A percentile compares a stretch with the other conserved stretches of the same genome.
These are phyloP conservation scores for Neodiprion lecontei DNA, from an alignment of 1,140 invertebrate genomes.

Conservation along the genomic window DNA sequence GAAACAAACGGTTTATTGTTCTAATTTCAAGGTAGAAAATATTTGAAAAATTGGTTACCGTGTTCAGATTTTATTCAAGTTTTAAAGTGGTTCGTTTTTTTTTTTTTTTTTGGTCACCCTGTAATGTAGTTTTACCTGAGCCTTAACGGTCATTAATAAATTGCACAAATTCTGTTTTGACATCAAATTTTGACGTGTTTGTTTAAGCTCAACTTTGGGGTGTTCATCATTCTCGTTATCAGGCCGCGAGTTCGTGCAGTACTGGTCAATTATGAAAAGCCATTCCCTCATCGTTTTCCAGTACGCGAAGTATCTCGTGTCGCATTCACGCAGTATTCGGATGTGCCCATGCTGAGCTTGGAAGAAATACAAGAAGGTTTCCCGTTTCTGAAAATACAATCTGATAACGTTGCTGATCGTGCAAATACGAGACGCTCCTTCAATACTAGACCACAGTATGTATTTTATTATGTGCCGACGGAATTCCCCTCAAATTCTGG, in stretches of 20 bases:
- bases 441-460: not conserved
- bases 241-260: conserved; percentile 28
- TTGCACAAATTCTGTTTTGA: not conserved
- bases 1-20: no score
- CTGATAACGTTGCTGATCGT: not conserved
- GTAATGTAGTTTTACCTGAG: no score
- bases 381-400: not conserved
- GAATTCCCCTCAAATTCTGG: not conserved
- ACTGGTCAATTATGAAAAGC: conserved; percentile 22
- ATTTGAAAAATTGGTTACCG: no score
- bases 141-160: not conserved
- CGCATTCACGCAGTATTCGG: not conserved
- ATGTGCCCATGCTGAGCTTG: not conserved
- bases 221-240: conserved; percentile 31
- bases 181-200: not conserved
- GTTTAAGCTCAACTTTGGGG: conserved; percentile 32
- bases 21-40: no score
- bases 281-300: conserved; percentile 18
- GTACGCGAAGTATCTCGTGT: conserved; percentile 9
- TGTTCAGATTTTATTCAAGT: no score
- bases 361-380: conserved; percentile 4
- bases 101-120: no score
- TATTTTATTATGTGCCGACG: not conserved
- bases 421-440: not conserved
- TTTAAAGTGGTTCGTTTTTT: no score